Base-by-base conservation (phyloP, 2,797 vertebrate species). In the Gephyroberyx darwinii region DNA sequence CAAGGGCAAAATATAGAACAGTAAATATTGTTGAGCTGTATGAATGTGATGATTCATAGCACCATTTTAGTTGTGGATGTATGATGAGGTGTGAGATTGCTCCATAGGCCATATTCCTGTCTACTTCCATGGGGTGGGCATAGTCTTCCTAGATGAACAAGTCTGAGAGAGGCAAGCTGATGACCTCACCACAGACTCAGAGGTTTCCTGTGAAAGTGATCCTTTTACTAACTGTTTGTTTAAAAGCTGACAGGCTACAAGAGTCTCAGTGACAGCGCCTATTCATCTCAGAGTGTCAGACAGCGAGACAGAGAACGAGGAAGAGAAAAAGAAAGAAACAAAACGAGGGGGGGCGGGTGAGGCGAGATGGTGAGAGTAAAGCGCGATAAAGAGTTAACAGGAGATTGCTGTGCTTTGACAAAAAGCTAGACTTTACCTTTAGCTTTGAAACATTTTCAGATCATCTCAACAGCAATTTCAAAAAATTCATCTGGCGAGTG, bases 241-340 rank as follows among this genome's bases (percentile, higher is more conserved):
- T 88, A 81, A 89, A 91, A 91, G 88, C 87, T 93, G 92, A 93
- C 91, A 92, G 92, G 85, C 87, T 90, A 93, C 92, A 93, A 93
- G 92, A 89, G 86, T 90, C 88, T 81, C 53, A 0, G 81, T 90
- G 92, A 93, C 92, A 93, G 86, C 82, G 12, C 88, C 91, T 89
- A 92, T 93, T 92, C 88, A 92, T 93, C 92, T 90, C 87, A 85
- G 84, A 93, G 91, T 92, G 89, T 92, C 90, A 93, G 88, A 69
- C 51, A 14, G 74, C 71, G 71, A 81, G 77, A 81, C 74, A 74
- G 74, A 75, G 74, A 81, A 77, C 12, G 16, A 78, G 73, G 69
- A 74, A 71, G 65, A 68, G 84, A 75, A 71, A 77, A 69, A 75
- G 83, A 83, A 60, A 71, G 75, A 50, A 31, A 48, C 17, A 63